Percentiles rank a stretch among this genome's conserved stretches.
These are phyloP conservation scores for Eptesicus fuscus DNA, from an alignment of 2,113 vertebrate species.

Conservation along the genomic window DNA sequence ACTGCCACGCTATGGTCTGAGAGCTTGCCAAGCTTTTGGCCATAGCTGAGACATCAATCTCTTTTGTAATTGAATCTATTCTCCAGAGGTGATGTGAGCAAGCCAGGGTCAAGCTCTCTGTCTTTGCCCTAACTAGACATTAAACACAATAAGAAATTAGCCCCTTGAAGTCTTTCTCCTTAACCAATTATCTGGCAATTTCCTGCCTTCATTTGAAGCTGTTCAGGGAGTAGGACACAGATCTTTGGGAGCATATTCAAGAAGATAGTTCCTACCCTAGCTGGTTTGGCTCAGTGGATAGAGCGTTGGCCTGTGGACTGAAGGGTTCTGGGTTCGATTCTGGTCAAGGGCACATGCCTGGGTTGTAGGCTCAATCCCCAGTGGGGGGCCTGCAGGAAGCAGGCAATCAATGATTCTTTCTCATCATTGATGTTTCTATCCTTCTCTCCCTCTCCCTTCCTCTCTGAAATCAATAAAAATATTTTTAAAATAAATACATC, in stretches of 20 bases:
- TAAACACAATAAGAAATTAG: neutral
- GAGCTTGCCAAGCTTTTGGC: neutral
- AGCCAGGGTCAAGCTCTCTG: neutral
- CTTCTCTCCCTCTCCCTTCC: too few species aligned
- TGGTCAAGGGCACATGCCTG: too few species aligned
- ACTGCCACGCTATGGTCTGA: neutral
- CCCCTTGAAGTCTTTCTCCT: neutral
- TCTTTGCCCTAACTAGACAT: neutral
- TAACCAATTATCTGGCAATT: neutral
- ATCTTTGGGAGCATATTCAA: neutral
- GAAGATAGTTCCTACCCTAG: neutral
- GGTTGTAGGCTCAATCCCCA: too few species aligned
- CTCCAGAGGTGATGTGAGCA: neutral
- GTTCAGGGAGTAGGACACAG: neutral
- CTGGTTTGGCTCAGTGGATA: too few species aligned
- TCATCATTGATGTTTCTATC: too few species aligned
- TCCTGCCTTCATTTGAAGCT: neutral
- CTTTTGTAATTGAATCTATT: neutral
- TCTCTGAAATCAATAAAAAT: too few species aligned
- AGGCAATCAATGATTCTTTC: too few species aligned
- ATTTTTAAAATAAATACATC: too few species aligned
- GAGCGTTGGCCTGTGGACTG: too few species aligned
- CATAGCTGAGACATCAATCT: neutral
- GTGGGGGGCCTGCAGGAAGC: too few species aligned
- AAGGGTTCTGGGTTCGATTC: too few species aligned